phyloP scores from a whole-genome alignment of 1,140 invertebrate species.

The Wiebesia pumilae region DNA sequence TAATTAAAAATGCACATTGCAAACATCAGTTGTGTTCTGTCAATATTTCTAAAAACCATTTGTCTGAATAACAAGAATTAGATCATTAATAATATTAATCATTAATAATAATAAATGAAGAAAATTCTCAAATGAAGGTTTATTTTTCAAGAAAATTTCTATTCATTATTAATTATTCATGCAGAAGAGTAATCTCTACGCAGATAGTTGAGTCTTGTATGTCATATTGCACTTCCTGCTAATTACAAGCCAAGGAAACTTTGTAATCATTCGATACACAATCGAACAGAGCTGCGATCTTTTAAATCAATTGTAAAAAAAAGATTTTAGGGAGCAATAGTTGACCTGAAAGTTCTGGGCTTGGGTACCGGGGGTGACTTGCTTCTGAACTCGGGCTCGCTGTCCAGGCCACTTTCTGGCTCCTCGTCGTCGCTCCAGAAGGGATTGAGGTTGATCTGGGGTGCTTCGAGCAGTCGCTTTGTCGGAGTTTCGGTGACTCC shows the following conservation, averaged over 20 bases:
- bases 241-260: too few relatives aligned
- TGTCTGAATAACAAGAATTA: too few relatives aligned
- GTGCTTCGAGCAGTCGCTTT: slow-evolving; percentile 69
- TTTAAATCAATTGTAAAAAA: slow-evolving; percentile 38
- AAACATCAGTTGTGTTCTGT: neutral
- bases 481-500: slow-evolving; percentile 53
- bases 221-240: too few relatives aligned
- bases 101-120: too few relatives aligned
- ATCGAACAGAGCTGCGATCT: neutral
- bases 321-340: neutral
- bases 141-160: too few relatives aligned
- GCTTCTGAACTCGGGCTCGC: slow-evolving; percentile 44
- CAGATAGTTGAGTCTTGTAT: too few relatives aligned
- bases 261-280: neutral
- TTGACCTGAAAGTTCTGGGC: slow-evolving; percentile 65
- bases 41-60: too few relatives aligned
- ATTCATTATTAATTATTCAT: too few relatives aligned
- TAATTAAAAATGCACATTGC: neutral
- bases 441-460: slow-evolving; percentile 78
- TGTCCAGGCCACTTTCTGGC: slow-evolving; percentile 74
- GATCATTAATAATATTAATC: too few relatives aligned
- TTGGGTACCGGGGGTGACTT: slow-evolving; percentile 75
- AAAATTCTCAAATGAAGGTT: too few relatives aligned
- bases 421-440: slow-evolving; percentile 83
- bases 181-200: too few relatives aligned